Evolutionary conservation across 2,797 vertebrate genomes (phyloP), one percentile per base, ranked within the genome.

Genomic region (Parauchenoglanis ngamensis): DNA sequence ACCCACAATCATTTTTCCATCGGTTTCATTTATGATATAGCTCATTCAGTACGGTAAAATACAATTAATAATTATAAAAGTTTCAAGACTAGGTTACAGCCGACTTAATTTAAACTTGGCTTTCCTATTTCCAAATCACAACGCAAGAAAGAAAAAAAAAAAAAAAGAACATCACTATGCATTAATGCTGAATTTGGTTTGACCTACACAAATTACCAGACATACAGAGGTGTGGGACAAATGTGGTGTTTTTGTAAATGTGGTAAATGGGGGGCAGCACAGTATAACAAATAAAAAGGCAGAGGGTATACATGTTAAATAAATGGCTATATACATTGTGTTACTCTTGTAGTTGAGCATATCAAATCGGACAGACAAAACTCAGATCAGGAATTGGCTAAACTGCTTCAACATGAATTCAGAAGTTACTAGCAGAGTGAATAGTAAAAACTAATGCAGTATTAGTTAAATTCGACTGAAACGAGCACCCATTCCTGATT

Each of bases 21-120:
- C 88, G 67, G 72, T 88, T 88, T 89, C 25, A 46, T 90, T 91
- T 89, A 93, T 89, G 87, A 89, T 85, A 93, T 84, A 88, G 31
- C 78, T 88, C 88, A 87, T 90, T 93, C 88, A 85, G 89, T 89
- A 92, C 90, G 92, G 92, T 94, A 92, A 87, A 93, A 88, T 87
- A 89, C 88, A 90, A 92, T 85, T 89, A 87, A 86, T 84, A 86
- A 93, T 89, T 25, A 44, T 90, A 89, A 86, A 91, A 91, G 84
- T 83, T 87, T 78, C 79, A 89, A 86, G 88, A 87, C 85, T 90
- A 93, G 83, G 85, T 93, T 93, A 91, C 83, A 92, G 85, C 76
- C 40, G 73, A 85, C 88, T 82, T 86, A 79, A 89, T 89, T 89
- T 89, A 84, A 88, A 91, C 84, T 88, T 82, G 88, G 87, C 86